Evolutionary conservation across 2,888 invertebrate genomes (phyloP), one percentile per base, ranked within the genome.

Genomic region (Diaprepes abbreviatus): DNA sequence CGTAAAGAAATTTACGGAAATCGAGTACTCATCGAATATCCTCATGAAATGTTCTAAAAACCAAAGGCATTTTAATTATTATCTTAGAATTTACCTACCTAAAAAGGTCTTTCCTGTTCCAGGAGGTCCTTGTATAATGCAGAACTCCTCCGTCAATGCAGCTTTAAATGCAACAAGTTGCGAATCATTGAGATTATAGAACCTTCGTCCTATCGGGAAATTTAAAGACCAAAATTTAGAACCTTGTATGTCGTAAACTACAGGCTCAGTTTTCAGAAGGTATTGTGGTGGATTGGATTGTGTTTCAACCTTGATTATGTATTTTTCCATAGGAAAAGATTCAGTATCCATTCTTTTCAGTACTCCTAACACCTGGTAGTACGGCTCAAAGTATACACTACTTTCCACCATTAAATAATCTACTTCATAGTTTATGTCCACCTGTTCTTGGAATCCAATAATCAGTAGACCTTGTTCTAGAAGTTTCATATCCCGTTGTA

Each of bases 61-160:
- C n/a, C n/a, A n/a, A n/a, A n/a, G n/a, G n/a, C n/a, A n/a, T n/a
- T n/a, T n/a, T n/a, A n/a, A n/a, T n/a, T n/a, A n/a, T n/a, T n/a
- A n/a, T n/a, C n/a, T n/a, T n/a, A n/a, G n/a, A n/a, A n/a, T n/a
- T 24, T 24, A 24, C 5, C 14, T 40, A 71, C 94, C 94, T 69
- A 95, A 82, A 80, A 88, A 92, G 0, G 95, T 94, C 86, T 95
- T 95, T 0, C 95, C 95, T 0, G 95, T 95, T 1, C 95, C 95
- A 0, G 95, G 95, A 0, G 95, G 95, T 0, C 95, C 95, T 85
- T 95, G 95, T 71, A 95, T 92, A 0, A 94, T 87, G 0, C 89
- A 89, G 74, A 95, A 89, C 82, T 93, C 91, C 77, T 88, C 86
- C 0, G 89, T 90, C 1, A 95, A 78, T 0, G 93, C 92, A 31